Conservation (phyloP, 2,113 vertebrate species). For the Bothrops jararaca region DNA sequence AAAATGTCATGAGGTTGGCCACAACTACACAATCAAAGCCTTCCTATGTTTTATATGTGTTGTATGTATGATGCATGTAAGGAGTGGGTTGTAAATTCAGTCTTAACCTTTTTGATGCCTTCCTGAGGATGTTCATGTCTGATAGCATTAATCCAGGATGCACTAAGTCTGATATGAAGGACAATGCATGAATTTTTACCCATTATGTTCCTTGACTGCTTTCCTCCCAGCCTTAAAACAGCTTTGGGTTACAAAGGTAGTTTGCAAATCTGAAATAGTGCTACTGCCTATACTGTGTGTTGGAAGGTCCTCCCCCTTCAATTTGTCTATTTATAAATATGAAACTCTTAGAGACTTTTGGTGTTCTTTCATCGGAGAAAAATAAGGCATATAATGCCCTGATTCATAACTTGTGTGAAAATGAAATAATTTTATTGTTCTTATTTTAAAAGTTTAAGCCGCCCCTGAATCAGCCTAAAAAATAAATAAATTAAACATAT, state of each 20-base stretch:
- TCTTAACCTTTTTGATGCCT: neutral
- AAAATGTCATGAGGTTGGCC: neutral
- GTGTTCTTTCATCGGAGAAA: neutral
- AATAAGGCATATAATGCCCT: neutral
- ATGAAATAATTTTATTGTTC: neutral
- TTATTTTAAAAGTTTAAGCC: neutral
- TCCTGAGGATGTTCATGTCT: neutral
- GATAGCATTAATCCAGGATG: neutral
- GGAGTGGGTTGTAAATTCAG: neutral
- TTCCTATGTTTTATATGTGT: neutral
- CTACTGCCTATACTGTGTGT: neutral
- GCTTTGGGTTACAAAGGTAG: neutral
- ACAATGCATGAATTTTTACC: neutral
- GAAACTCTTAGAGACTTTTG: neutral
- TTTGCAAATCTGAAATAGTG: neutral
- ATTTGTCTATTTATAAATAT: neutral
- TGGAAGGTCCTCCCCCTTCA: neutral
- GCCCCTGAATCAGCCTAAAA: neutral
- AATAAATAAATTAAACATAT: neutral
- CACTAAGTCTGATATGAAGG: neutral
- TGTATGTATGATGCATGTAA: neutral
- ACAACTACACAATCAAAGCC: neutral
- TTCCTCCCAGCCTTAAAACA: neutral
- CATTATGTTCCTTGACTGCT: neutral
- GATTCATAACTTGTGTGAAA: no score